Evolutionary conservation across 2,797 vertebrate genomes (phyloP), one percentile per base, ranked within the genome.

Genomic region (Microctenopoma lineatum): DNA sequence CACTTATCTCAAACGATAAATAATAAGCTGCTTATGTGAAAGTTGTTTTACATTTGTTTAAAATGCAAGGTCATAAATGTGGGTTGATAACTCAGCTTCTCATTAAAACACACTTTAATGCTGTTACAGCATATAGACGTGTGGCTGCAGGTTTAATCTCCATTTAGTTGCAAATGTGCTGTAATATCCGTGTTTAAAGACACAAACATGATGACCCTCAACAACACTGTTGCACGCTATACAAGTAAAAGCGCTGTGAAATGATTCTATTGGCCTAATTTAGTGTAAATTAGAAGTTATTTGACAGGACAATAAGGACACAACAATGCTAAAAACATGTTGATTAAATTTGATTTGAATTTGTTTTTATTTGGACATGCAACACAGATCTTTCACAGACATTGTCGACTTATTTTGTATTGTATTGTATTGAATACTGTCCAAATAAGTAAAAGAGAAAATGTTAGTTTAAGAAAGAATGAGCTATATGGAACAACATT

Each of bases 11-110:
- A 80, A 90, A 92, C 82, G 61, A 90, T 91, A 86, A 92, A 81
- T 85, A 86, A 85, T 90, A 84, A 87, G 70, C 85, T 67, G 75
- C 81, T 88, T 90, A 83, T 72, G 83, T 80, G 80, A 89, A 89
- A 86, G 80, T 87, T 90, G 85, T 91, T 86, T 81, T 82, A 81
- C 80, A 70, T 86, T 87, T 87, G 73, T 87, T 90, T 83, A 79
- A 85, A 88, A 84, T 63, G 73, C 27, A 6, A 79, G 82, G 82
- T 90, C 89, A 92, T 89, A 85, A 87, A 84, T 73, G 80, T 79
- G 79, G 70, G 81, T 77, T 65, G 72, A 63, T 80, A 72, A 77
- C 62, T 86, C 65, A 56, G 72, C 77, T 84, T 68, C 75, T 87
- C 77, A 89, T 91, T 90, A 88, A 75, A 83, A 60, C 64, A 60